phyloP scores from a whole-genome alignment of 1,140 invertebrate genomes.

The Ganaspis sp. region DNA sequence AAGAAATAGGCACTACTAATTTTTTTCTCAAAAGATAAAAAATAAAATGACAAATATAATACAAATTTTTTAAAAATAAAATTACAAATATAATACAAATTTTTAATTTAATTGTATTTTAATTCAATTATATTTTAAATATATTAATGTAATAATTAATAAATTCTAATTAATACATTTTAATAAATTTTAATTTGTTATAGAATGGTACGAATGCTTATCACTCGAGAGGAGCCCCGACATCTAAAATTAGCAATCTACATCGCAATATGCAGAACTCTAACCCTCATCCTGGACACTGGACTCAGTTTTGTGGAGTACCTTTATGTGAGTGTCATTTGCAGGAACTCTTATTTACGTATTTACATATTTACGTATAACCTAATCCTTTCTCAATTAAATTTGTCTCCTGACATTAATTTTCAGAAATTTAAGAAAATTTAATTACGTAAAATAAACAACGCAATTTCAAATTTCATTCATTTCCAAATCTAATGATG shows the following conservation, averaged over 20 bases:
- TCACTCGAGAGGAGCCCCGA: conserved; percentile 61
- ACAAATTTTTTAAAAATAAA: too few species aligned
- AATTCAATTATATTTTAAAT: not conserved
- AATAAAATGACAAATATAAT: too few species aligned
- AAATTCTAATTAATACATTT: too few species aligned
- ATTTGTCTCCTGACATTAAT: not conserved
- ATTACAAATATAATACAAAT: too few species aligned
- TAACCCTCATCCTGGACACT: conserved; percentile 64
- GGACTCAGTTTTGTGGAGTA: conserved; percentile 72
- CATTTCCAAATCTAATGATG: too few species aligned
- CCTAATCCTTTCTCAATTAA: too few species aligned
- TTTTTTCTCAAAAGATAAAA: too few species aligned
- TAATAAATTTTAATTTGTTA: not conserved
- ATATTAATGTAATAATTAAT: too few species aligned
- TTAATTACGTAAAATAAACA: not conserved
- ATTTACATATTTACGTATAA: too few species aligned
- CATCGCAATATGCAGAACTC: conserved; percentile 65
- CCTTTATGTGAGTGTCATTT: conserved; percentile 66
- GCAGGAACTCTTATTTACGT: not conserved
- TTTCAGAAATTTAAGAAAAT: not conserved
- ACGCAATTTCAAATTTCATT: too few species aligned
- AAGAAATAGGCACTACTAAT: too few species aligned
- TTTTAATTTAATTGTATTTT: too few species aligned
- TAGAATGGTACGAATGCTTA: conserved; percentile 68
- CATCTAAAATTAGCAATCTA: conserved; percentile 62